Percentiles rank a stretch among this genome's conserved stretches.
These are phyloP conservation scores for Leucophenga montana DNA, from an alignment of 2,888 invertebrate species.

Conservation along the genomic window DNA sequence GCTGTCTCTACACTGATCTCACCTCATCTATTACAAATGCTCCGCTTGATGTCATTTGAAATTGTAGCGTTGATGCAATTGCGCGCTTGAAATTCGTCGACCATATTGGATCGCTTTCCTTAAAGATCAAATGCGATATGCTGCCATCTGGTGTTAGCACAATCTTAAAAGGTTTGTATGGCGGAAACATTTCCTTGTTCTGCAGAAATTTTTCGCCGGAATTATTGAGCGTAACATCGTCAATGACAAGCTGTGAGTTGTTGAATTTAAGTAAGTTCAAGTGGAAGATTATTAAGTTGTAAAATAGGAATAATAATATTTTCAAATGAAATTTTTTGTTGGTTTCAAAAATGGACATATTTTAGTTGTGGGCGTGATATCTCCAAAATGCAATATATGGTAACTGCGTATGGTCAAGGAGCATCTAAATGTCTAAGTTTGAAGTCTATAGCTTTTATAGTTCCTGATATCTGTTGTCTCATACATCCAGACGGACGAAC, in stretches of 20 bases:
- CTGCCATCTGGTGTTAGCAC: conserved; percentile 68
- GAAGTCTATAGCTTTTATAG: too few species aligned
- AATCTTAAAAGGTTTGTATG: conserved; percentile 72
- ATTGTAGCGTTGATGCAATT: conserved; percentile 78
- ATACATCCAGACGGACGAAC: too few species aligned
- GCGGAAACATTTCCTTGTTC: conserved; percentile 73
- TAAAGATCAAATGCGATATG: conserved; percentile 70
- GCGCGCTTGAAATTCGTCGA: conserved; percentile 81
- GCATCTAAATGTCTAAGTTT: too few species aligned
- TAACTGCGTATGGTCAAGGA: too few species aligned
- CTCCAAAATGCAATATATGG: too few species aligned
- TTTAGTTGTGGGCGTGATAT: too few species aligned
- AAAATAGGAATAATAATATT: too few species aligned
- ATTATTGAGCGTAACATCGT: conserved; percentile 72
- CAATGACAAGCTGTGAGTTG: conserved; percentile 67
- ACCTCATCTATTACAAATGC: conserved; percentile 73
- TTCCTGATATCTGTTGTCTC: too few species aligned
- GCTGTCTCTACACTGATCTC: conserved; percentile 43
- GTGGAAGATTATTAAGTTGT: background rate
- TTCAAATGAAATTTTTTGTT: too few species aligned
- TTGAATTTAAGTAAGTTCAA: too few species aligned
- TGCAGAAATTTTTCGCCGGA: conserved; percentile 72
- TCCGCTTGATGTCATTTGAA: conserved; percentile 74
- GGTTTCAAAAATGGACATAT: too few species aligned
- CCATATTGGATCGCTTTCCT: conserved; percentile 77